phyloP scores from a whole-genome alignment of 2,888 invertebrate genomes.

The Plemyria rubiginata region DNA sequence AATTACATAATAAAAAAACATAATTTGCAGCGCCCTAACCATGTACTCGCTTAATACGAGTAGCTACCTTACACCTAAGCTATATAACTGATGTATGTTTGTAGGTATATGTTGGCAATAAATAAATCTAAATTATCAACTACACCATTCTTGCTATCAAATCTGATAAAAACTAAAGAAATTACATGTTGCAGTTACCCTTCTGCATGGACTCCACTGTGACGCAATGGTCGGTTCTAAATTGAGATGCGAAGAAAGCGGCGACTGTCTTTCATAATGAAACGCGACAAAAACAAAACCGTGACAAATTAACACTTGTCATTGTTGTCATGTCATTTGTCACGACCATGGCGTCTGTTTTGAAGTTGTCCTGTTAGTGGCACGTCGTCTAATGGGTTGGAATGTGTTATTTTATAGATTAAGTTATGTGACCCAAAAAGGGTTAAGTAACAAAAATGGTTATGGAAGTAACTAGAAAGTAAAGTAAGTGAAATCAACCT shows the following conservation, averaged over 20 bases:
- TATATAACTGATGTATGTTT: too few relatives aligned
- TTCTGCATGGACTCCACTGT: conserved; percentile 6
- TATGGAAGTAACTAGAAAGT: background rate
- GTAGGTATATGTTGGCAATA: too few relatives aligned
- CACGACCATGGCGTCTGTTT: conserved; percentile 48
- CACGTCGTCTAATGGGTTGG: conserved; percentile 36
- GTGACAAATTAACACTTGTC: conserved; percentile 55
- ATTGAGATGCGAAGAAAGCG: conserved; percentile 43
- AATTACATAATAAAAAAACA: too few relatives aligned
- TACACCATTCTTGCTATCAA: too few relatives aligned
- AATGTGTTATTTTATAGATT: conserved; percentile 22
- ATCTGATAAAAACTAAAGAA: too few relatives aligned
- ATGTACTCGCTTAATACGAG: too few relatives aligned
- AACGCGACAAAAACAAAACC: conserved; percentile 43
- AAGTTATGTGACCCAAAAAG: conserved; percentile 2
- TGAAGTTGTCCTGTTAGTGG: conserved; percentile 41
- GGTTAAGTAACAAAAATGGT: conserved; percentile 1
- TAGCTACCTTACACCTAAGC: too few relatives aligned
- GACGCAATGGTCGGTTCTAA: conserved; percentile 29
- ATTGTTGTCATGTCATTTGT: conserved; percentile 55
- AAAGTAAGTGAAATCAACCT: background rate
- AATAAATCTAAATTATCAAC: too few relatives aligned
- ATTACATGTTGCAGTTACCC: background rate
- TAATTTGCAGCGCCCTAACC: too few relatives aligned
- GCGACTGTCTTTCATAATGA: conserved; percentile 42